Evolutionary conservation across 2,113 vertebrate species (phyloP), one percentile per base, ranked within the genome.

Genomic region (Bos indicus): DNA sequence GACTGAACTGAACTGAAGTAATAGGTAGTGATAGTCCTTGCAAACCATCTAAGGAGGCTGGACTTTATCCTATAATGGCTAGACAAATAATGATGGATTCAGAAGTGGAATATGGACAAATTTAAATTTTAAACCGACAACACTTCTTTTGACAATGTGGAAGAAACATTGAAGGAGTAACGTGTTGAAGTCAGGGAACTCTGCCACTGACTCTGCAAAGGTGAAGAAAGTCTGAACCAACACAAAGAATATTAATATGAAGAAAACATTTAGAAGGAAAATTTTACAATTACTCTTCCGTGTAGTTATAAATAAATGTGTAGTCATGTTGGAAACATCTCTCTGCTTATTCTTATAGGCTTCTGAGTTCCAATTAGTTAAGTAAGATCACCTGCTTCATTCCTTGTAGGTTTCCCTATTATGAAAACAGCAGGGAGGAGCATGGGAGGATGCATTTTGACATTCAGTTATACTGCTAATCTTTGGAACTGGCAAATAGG

Each of bases 391-490:
- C 52, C 54, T 40, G 33, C 36, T 95, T 83, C 51, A 5, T 48
- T 92, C 46, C 64, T 94, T 80, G 94, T 57, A 67, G 86, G n/a
- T 23, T 94, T 96, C 43, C 23, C 33, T 77, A 62, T 93, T 95
- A 90, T 60, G 83, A 83, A 97, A 97, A 81, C 95, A 96, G 83
- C 74, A 91, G 88, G 91, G 62, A 74, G 48, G 56, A 64, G 40
- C 25, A 3, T 1, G 86, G 59, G 87, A 95, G 83, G 54, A 91
- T 93, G 36, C 25, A 78, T 97, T 90, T 74, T 95, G 95, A 97
- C 87, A 97, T 92, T 81, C 91, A 97, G 90, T 97, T 97, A 95
- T 94, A 82, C n/a, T 48, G 87, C 59, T 94, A 90, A 95, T 97
- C 95, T 95, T 90, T 97, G 59, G 64, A 97, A 85, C 74, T 95